Percentiles rank a stretch among this genome's conserved stretches.
Conservation (phyloP, 2,888 invertebrate genomes). For the Ectemnius continuus region DNA sequence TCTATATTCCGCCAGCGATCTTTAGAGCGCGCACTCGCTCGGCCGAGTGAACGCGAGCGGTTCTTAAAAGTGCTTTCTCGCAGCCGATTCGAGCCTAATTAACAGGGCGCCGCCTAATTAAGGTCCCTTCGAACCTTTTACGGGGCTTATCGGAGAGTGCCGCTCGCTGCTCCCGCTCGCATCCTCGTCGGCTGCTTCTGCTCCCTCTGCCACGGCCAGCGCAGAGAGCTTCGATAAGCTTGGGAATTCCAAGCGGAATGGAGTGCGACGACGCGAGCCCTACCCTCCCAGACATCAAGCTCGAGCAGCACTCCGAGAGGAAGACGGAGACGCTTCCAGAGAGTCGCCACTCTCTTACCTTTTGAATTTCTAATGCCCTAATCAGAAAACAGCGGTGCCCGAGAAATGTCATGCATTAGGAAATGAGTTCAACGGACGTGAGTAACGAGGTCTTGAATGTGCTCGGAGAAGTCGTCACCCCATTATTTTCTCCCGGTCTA, state of each 20-base stretch:
- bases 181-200: too few relatives aligned
- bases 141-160: conserved; percentile 44
- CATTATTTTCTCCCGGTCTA: background rate
- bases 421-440: conserved; percentile 17
- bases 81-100: conserved; percentile 47
- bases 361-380: conserved; percentile 58
- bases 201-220: too few relatives aligned
- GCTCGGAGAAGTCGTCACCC: conserved; percentile 32
- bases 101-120: conserved; percentile 56
- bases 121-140: conserved; percentile 48
- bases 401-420: conserved; percentile 42
- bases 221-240: conserved; percentile 43
- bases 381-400: conserved; percentile 44
- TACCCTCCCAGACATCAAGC: conserved; percentile 32
- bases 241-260: conserved; percentile 35
- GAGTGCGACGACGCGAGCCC: conserved; percentile 33
- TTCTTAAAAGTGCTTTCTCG: conserved; percentile 22
- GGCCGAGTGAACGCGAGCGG: background rate
- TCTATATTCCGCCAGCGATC: conserved; percentile 39
- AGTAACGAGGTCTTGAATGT: conserved; percentile 30
- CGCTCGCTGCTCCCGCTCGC: background rate
- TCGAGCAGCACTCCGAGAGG: background rate
- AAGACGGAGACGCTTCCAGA: conserved; percentile 23
- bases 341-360: conserved; percentile 10
- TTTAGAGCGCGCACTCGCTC: conserved; percentile 14